Evolutionary conservation across 2,113 vertebrate species (phyloP), one percentile per base, ranked within the genome.

Genomic region (Ammodytes marinus): DNA sequence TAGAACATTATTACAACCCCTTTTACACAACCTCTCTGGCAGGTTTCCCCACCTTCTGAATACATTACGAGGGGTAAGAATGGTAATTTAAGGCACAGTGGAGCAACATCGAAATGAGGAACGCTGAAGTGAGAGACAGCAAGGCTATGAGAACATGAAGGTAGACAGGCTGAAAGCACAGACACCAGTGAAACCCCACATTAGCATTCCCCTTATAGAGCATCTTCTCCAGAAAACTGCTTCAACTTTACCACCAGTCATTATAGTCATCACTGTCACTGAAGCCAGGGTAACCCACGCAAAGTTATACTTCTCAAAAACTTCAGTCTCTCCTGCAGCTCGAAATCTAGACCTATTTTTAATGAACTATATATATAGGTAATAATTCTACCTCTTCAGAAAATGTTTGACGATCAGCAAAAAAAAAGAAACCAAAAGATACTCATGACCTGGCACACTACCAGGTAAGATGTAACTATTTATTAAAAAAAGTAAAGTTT

Each of bases 121-220:
- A 19, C 27, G 43, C 9, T 15, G 57, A 60, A 59, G 47, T 6
- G 43, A 69, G 43, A 69, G 67, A 58, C 35, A 53, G 52, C 14
- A 11, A 60, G 5, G 60, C 9, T 66, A 50, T 6, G 39, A 57
- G 45, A 54, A 77, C 39, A 53, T 65, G 52, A 69, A 58, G 52
- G n/a, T 39, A 6, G 59, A 68, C 54, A 49, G 57, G 10, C 76
- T 54, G 37, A 55, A 57, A 61, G 55, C 55, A 6, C 15, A 42
- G 40, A 15, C 55, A 12, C 14, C 60, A 61, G 59, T 50, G 63
- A 77, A 73, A 50, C 8, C 19, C 71, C 47, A 61, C 55, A 54
- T 84, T 70, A 77, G 35, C 59, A 52, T 86, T 71, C 84, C 49
- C 84, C 71, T 42, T 52, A 0, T 47, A 63, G 17, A 7, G 7